phyloP scores from a whole-genome alignment of 2,888 invertebrate species.

The Netelia melanura region DNA sequence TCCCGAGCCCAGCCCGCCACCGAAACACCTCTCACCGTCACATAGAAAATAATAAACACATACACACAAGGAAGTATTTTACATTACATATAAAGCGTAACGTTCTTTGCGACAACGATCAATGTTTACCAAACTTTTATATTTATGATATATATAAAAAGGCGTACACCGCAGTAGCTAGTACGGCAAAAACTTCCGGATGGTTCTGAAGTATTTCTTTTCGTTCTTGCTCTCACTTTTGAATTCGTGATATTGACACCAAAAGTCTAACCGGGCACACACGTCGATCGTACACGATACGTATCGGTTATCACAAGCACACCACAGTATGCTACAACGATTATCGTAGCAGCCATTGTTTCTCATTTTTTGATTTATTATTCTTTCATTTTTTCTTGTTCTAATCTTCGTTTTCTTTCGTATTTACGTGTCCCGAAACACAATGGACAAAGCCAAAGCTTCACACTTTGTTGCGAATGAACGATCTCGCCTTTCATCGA shows the following conservation, averaged over 20 bases:
- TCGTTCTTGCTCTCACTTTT: constrained; percentile 15
- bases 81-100: constrained; percentile 82
- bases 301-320: constrained; percentile 75
- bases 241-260: constrained; percentile 72
- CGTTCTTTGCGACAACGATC: constrained; percentile 75
- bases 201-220: constrained; percentile 59
- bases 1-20: neutral
- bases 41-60: constrained; percentile 67
- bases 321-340: constrained; percentile 80
- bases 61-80: constrained; percentile 73
- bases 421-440: neutral
- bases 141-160: constrained; percentile 69
- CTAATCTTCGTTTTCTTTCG: constrained; percentile 49
- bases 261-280: constrained; percentile 79
- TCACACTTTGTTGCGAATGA: constrained; percentile 61
- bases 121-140: constrained; percentile 71
- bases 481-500: constrained; percentile 51
- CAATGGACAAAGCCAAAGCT: constrained; percentile 71
- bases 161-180: constrained; percentile 82
- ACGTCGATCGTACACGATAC: constrained; percentile 56
- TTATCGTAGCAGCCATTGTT: constrained; percentile 75
- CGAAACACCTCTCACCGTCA: constrained; percentile 45
- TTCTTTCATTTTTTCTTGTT: constrained; percentile 59
- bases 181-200: constrained; percentile 81
- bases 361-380: constrained; percentile 28